phyloP scores from a whole-genome alignment of 2,797 vertebrate genomes.

The Acanthis flammea region DNA sequence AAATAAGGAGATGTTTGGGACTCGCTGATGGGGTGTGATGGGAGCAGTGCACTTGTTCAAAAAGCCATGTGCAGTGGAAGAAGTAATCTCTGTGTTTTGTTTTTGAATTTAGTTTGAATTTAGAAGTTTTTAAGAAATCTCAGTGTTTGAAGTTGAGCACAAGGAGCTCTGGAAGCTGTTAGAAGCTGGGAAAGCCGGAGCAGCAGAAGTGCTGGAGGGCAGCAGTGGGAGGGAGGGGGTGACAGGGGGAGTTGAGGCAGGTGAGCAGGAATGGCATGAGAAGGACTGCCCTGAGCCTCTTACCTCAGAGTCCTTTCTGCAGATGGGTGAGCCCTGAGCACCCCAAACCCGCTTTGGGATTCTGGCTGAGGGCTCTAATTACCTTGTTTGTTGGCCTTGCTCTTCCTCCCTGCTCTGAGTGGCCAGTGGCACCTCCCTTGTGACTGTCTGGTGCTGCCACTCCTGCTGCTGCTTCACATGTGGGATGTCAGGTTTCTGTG shows the following conservation, averaged over 20 bases:
- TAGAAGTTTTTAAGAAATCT: not conserved
- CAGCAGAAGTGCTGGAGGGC: not conserved
- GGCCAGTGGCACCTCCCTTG: not conserved
- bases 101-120: not conserved
- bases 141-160: not conserved
- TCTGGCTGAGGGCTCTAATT: not conserved
- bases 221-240: not conserved
- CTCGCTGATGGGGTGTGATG: not conserved
- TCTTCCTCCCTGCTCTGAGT: not conserved
- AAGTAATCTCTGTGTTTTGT: not conserved
- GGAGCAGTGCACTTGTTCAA: not conserved
- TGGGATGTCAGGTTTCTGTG: not conserved
- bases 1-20: not conserved
- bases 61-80: not conserved
- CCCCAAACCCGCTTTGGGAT: not conserved
- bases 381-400: not conserved
- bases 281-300: not conserved
- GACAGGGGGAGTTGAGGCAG: fast-evolving
- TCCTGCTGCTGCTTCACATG: fast-evolving
- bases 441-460: fast-evolving
- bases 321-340: fast-evolving
- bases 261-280: not conserved
- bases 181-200: not conserved
- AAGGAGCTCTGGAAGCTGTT: not conserved
- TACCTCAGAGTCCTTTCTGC: not conserved